phyloP scores from a whole-genome alignment of 2,888 invertebrate species.

The Bruchidius siliquastri region DNA sequence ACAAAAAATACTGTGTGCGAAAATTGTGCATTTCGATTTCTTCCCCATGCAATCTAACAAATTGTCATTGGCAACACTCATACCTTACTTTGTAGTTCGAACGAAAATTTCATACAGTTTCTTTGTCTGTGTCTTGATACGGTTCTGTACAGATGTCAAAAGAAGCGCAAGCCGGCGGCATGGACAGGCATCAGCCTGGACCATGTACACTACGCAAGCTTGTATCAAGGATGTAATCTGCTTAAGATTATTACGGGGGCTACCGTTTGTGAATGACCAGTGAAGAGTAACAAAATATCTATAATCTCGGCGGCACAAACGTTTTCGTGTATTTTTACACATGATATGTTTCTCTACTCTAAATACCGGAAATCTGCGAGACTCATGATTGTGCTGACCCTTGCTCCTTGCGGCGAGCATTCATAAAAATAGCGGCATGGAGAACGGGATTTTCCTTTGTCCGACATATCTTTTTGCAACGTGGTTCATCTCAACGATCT shows the following conservation, averaged over 20 bases:
- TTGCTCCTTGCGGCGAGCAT: background rate
- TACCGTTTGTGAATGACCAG: constrained; percentile 42
- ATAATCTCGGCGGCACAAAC: constrained; percentile 35
- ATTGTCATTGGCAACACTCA: no score
- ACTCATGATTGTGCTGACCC: background rate
- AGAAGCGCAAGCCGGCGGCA: constrained; percentile 32
- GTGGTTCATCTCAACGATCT: no score
- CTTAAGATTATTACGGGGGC: constrained; percentile 45
- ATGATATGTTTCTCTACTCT: constrained; percentile 14
- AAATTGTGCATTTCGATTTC: no score
- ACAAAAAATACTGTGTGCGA: no score
- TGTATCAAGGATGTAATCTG: constrained; percentile 42
- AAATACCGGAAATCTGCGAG: background rate
- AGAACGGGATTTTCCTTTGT: background rate
- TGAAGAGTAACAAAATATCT: constrained; percentile 42
- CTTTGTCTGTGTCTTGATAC: no score
- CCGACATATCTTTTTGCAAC: background rate
- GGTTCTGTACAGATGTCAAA: constrained; percentile 28
- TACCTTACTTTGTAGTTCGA: no score
- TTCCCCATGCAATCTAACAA: no score
- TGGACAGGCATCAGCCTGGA: constrained; percentile 24
- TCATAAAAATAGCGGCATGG: background rate
- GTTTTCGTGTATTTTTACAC: constrained; percentile 20
- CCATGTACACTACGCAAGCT: constrained; percentile 22
- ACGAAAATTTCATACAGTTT: no score